phyloP scores from a whole-genome alignment of 2,113 vertebrate genomes.

The Tragelaphus scriptus region DNA sequence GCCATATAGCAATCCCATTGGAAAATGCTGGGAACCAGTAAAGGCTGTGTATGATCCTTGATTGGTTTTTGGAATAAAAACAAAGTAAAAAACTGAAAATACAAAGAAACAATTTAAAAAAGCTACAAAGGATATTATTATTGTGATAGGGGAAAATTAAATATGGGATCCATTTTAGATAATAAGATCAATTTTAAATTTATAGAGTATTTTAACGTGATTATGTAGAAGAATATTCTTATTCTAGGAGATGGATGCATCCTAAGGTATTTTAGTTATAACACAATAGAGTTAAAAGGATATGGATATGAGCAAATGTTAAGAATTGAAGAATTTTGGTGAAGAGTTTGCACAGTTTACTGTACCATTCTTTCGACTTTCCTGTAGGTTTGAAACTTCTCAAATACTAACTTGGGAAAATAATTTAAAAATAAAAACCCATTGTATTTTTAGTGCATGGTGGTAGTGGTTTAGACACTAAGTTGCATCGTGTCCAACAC shows the following conservation, averaged over 20 bases:
- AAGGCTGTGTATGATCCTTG: neutral
- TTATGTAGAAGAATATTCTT: neutral
- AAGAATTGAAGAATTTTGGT: neutral
- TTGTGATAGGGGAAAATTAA: neutral
- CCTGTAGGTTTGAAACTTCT: neutral
- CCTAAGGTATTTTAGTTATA: neutral
- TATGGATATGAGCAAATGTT: neutral
- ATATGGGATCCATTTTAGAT: neutral
- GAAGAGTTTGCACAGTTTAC: neutral
- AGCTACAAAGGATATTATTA: neutral
- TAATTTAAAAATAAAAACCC: neutral
- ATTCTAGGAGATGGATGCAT: neutral
- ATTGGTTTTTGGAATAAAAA: neutral
- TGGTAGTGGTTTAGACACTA: neutral
- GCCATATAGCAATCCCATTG: neutral
- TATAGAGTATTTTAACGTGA: neutral
- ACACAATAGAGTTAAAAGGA: neutral
- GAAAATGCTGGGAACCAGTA: neutral
- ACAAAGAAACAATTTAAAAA: neutral
- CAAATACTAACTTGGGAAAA: neutral
- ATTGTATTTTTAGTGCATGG: neutral
- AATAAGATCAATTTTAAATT: neutral
- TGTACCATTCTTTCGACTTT: neutral
- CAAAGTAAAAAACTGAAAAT: neutral
- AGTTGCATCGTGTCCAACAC: neutral